Percentiles rank a stretch among this genome's conserved stretches.
phyloP scores from a whole-genome alignment of 2,797 vertebrate species.

The Karalla daura region DNA sequence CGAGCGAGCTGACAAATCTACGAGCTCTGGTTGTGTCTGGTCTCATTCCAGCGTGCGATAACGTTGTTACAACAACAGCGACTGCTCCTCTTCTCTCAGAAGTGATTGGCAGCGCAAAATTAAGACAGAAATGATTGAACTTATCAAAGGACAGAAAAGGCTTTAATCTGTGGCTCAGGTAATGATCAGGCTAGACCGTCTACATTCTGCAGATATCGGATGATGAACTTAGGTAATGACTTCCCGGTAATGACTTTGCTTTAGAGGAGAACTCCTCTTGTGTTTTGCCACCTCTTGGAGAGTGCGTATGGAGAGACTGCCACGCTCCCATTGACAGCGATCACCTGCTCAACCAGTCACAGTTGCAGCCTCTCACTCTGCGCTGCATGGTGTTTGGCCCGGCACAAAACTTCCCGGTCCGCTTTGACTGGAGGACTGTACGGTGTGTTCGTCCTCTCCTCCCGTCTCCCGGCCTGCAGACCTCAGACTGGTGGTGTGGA shows the following conservation, averaged over 20 bases:
- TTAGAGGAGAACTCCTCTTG: slow-evolving; percentile 16
- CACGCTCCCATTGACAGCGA: slow-evolving; percentile 7
- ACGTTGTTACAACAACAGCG: slow-evolving; percentile 5
- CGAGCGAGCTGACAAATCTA: slow-evolving; percentile 23
- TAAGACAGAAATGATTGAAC: slow-evolving; percentile 16
- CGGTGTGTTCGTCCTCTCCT: slow-evolving; percentile 19
- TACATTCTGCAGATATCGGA: slow-evolving; percentile 44
- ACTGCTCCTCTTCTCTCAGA: not conserved
- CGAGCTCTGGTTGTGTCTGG: slow-evolving; percentile 29
- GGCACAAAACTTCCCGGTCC: slow-evolving; percentile 6
- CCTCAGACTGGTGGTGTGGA: not conserved
- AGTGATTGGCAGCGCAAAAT: slow-evolving; percentile 51
- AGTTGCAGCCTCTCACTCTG: slow-evolving; percentile 12
- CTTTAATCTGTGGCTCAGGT: slow-evolving; percentile 33
- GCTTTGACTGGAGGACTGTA: slow-evolving; percentile 13
- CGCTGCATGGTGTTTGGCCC: slow-evolving; percentile 22
- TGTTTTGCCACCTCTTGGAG: slow-evolving; percentile 25
- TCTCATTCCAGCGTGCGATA: slow-evolving; percentile 28
- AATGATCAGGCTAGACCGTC: slow-evolving; percentile 23
- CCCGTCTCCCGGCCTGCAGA: not conserved
- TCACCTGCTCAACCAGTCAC: slow-evolving; percentile 13
- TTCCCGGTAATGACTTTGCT: slow-evolving; percentile 40
- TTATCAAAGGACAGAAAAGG: slow-evolving; percentile 28
- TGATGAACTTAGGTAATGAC: slow-evolving; percentile 48
- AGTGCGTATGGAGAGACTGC: slow-evolving; percentile 33